Conservation (phyloP, 2,797 vertebrate species). For the Chaunax sp. region DNA sequence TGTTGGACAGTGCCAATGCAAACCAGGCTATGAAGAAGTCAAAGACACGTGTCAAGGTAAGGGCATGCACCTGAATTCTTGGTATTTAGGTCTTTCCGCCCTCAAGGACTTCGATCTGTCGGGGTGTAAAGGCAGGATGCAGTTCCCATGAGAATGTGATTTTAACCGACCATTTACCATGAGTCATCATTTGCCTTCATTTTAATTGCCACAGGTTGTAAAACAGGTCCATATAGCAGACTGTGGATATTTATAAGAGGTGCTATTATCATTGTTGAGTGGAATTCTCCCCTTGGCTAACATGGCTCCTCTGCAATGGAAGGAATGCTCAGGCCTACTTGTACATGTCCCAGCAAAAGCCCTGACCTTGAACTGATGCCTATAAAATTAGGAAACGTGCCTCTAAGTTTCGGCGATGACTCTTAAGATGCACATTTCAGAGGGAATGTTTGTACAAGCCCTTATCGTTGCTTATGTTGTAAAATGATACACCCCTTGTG, state of each 20-base stretch:
- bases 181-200: conserved; percentile 24
- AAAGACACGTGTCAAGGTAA: conserved; percentile 89
- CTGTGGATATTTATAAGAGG: conserved; percentile 55
- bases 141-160: conserved; percentile 21
- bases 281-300: conserved; percentile 78
- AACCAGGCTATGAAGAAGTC: conserved; percentile 85
- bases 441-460: conserved; percentile 10
- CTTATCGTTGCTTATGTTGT: neutral
- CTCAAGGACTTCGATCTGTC: conserved; percentile 4
- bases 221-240: conserved; percentile 43
- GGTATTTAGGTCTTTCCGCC: conserved; percentile 29
- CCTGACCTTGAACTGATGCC: conserved; percentile 70
- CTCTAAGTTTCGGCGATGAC: conserved; percentile 31
- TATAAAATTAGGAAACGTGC: conserved; percentile 45
- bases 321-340: conserved; percentile 71
- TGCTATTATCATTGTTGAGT: conserved; percentile 66
- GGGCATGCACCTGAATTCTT: conserved; percentile 29
- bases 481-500: neutral
- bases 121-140: conserved; percentile 6
- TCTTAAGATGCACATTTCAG: conserved; percentile 1
- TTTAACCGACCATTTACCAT: conserved; percentile 4
- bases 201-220: conserved; percentile 41
- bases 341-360: conserved; percentile 73
- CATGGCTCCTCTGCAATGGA: conserved; percentile 57
- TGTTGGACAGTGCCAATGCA: conserved; percentile 91